Evolutionary conservation across 2,113 vertebrate species (phyloP).

Genomic region (Orcinus orca): DNA sequence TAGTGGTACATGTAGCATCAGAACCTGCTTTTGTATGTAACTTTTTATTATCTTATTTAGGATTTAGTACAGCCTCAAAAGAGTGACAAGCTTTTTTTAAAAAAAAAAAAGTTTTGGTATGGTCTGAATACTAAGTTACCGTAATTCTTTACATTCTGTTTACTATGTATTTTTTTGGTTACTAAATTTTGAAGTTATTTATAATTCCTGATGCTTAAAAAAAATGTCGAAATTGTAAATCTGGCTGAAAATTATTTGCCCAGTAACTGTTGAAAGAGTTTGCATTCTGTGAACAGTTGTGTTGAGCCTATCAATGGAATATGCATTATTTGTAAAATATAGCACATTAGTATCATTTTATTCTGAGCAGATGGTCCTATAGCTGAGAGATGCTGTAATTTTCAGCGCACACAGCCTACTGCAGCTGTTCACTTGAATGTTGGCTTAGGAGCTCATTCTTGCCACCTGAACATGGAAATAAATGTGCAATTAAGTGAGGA

Average conservation of each 20-base stretch:
- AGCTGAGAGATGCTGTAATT: conserved; percentile 80
- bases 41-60: conserved; percentile 77
- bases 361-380: conserved; percentile 85
- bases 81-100: conserved; percentile 73
- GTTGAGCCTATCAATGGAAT: conserved; percentile 79
- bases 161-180: conserved; percentile 83
- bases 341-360: conserved; percentile 82
- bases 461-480: conserved; percentile 83
- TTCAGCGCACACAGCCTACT: conserved; percentile 80
- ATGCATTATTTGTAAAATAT: conserved; percentile 84
- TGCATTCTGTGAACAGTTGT: conserved; percentile 80
- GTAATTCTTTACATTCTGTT: conserved; percentile 80
- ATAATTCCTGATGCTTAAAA: conserved; percentile 64
- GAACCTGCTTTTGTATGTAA: conserved; percentile 75
- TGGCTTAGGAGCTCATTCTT: conserved; percentile 82
- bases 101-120: conserved; percentile 87
- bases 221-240: conserved; percentile 71
- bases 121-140: conserved; percentile 87
- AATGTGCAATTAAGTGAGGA: conserved; percentile 80
- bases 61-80: conserved; percentile 80
- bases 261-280: conserved; percentile 77
- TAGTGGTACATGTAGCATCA: conserved; percentile 76
- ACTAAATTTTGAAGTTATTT: conserved; percentile 80
- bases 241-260: conserved; percentile 75
- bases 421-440: conserved; percentile 86